These are phyloP conservation scores for Macropodus opercularis DNA, from an alignment of 2,797 vertebrate species.

Conservation along the genomic window DNA sequence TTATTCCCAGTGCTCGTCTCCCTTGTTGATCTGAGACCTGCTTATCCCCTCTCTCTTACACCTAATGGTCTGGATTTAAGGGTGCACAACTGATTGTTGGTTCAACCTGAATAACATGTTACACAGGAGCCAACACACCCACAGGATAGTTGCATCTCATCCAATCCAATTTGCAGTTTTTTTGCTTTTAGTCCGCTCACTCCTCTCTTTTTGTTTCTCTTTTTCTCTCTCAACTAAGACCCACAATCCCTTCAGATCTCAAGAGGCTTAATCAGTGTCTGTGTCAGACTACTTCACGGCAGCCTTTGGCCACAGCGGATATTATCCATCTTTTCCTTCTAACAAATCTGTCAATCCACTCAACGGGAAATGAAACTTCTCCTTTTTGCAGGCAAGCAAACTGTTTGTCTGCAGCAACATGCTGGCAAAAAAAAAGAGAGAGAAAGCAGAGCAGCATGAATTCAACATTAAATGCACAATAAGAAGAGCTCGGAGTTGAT, in stretches of 20 bases:
- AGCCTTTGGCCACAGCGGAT: conserved; percentile 79
- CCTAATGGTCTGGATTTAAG: conserved; percentile 62
- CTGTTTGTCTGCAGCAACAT: conserved; percentile 60
- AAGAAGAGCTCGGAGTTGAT: conserved; percentile 39
- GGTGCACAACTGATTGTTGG: conserved; percentile 68
- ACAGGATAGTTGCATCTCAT: conserved; percentile 72
- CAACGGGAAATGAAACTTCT: conserved; percentile 80
- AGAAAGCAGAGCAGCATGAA: conserved; percentile 50
- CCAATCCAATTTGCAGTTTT: conserved; percentile 76
- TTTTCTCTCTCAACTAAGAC: conserved; percentile 74
- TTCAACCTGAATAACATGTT: conserved; percentile 58
- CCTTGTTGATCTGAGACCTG: conserved; percentile 56
- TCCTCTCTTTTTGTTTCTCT: conserved; percentile 58
- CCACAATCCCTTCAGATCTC: conserved; percentile 81
- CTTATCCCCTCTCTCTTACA: conserved; percentile 49
- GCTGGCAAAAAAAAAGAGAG: conserved; percentile 1
- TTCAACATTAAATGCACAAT: conserved; percentile 54
- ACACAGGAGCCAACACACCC: conserved; percentile 63
- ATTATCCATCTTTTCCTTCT: conserved; percentile 81
- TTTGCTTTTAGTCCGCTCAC: conserved; percentile 60
- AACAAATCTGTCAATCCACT: conserved; percentile 82
- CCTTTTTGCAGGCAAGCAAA: conserved; percentile 62
- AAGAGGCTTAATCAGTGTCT: conserved; percentile 84
- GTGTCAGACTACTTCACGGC: conserved; percentile 80
- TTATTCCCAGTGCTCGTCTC: conserved; percentile 31